These are phyloP conservation scores for Diarsia mendica DNA, from an alignment of 2,888 invertebrate species.

Conservation along the genomic window DNA sequence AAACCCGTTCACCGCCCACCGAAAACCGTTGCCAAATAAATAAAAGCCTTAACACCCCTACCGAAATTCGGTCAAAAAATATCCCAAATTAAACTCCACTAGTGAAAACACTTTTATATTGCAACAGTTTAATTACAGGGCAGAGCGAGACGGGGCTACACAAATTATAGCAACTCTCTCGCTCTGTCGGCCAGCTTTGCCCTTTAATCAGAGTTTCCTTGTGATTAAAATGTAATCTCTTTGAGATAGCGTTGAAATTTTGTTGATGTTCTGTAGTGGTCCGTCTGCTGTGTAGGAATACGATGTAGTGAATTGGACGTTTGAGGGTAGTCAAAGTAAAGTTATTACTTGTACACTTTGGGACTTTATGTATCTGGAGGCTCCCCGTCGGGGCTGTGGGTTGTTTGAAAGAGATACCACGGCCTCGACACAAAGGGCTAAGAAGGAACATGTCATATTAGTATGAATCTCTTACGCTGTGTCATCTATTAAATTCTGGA, in stretches of 20 bases:
- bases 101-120: conserved; percentile 38
- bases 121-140: conserved; percentile 45
- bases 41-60: conserved; percentile 21
- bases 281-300: background rate
- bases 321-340: background rate
- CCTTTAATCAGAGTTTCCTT: conserved; percentile 58
- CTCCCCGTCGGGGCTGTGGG: too few species aligned
- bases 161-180: conserved; percentile 17
- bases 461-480: too few species aligned
- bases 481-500: too few species aligned
- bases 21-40: conserved; percentile 23
- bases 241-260: conserved; percentile 41
- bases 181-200: conserved; percentile 16
- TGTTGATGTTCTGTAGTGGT: conserved; percentile 6
- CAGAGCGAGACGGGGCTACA: conserved; percentile 28
- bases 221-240: conserved; percentile 55
- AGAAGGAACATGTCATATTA: too few species aligned
- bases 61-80: conserved; percentile 34
- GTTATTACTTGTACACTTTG: background rate
- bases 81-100: conserved; percentile 34
- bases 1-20: background rate
- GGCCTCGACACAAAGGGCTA: too few species aligned
- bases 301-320: background rate
- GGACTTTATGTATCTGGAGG: background rate
- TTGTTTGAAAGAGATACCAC: too few species aligned